Conservation (phyloP, 1,140 invertebrate species). For the Sitobion miscanthi region DNA sequence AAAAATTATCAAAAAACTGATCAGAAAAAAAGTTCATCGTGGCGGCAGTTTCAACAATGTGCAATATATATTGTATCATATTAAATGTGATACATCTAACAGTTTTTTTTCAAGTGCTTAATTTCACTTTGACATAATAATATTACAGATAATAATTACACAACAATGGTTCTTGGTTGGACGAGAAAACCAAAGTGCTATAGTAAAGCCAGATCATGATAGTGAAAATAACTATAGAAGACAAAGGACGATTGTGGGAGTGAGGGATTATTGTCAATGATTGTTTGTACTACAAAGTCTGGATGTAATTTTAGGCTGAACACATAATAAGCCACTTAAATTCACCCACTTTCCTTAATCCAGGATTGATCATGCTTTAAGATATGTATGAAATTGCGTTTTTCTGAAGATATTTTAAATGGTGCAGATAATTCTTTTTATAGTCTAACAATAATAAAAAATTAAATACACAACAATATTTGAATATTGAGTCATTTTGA, state of each 20-base stretch:
- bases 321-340: not conserved
- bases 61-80: not conserved
- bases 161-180: not conserved
- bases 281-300: not conserved
- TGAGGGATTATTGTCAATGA: not conserved
- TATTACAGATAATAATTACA: not conserved
- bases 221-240: not conserved
- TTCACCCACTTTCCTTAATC: not conserved
- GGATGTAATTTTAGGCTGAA: not conserved
- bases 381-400: not conserved
- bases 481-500: not conserved
- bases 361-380: not conserved
- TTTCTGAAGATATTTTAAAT: not conserved
- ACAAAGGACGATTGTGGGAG: not conserved
- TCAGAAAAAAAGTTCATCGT: not conserved
- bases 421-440: not conserved
- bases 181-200: not conserved
- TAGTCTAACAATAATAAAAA: not conserved
- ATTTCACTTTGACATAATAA: not conserved
- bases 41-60: not conserved
- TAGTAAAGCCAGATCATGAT: not conserved
- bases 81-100: not conserved
- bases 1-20: not conserved
- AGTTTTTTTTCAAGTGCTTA: not conserved
- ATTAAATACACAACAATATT: not conserved